Percentiles rank a stretch among this genome's conserved stretches.
Conservation (phyloP, 2,113 vertebrate genomes). For the Hippocampus abdominalis region DNA sequence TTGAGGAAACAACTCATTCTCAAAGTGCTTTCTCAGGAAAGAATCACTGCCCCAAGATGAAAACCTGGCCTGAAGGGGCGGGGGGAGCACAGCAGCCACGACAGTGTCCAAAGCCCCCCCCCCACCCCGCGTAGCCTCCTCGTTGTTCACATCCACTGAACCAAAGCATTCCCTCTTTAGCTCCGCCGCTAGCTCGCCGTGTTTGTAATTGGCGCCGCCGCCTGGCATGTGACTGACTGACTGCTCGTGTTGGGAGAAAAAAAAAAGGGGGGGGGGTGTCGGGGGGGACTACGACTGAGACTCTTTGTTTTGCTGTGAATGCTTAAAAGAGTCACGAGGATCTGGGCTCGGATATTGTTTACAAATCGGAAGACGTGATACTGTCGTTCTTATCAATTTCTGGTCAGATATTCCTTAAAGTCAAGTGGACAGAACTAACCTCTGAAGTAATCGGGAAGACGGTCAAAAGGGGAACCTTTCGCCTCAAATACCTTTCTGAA, state of each 20-base stretch:
- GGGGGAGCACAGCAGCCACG: conserved; percentile 36
- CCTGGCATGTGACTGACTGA: conserved; percentile 1
- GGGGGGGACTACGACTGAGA: neutral
- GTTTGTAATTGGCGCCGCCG: neutral
- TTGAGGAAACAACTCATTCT: too few relatives aligned
- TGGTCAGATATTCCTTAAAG: neutral
- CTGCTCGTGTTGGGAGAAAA: neutral
- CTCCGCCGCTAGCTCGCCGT: conserved; percentile 6
- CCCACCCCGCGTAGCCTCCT: conserved; percentile 21
- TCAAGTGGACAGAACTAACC: neutral
- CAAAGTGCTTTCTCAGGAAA: too few relatives aligned
- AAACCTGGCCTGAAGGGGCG: neutral
- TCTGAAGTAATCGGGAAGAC: neutral
- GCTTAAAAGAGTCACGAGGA: neutral
- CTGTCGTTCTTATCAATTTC: neutral
- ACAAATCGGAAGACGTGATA: neutral
- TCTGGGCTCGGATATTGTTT: neutral
- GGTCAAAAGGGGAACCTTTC: neutral
- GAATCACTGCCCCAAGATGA: too few relatives aligned
- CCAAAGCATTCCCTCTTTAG: conserved; percentile 34
- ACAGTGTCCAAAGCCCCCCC: conserved; percentile 22
- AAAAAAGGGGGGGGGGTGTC: neutral
- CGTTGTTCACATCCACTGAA: conserved; percentile 57
- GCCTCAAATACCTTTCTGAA: neutral
- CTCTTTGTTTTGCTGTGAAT: neutral